phyloP scores from a whole-genome alignment of 1,140 invertebrate genomes.

The Drosophila ironensis region DNA sequence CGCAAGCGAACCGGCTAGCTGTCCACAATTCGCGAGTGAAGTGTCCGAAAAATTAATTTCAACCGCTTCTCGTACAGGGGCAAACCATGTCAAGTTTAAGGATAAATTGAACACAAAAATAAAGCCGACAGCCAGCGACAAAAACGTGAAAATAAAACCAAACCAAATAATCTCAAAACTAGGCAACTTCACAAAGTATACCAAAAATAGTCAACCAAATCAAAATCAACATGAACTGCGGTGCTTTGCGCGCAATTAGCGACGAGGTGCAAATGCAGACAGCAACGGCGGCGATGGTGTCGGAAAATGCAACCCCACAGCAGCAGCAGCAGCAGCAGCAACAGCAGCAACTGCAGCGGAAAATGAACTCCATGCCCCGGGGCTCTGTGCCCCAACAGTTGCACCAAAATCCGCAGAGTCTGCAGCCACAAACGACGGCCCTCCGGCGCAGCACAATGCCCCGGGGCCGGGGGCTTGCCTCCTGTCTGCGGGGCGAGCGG shows the following conservation, averaged over 20 bases:
- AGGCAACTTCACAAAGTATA: slow-evolving; percentile 5
- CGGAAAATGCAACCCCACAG: slow-evolving; percentile 39
- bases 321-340: background rate
- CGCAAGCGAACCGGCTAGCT: background rate
- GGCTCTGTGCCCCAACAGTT: background rate
- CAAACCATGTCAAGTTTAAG: slow-evolving; percentile 52
- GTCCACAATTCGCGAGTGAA: background rate
- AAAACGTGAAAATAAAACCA: slow-evolving; percentile 48
- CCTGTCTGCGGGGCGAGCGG: slow-evolving; percentile 78
- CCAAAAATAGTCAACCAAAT: slow-evolving; percentile 16
- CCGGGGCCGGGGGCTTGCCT: slow-evolving; percentile 72
- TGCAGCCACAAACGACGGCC: slow-evolving; percentile 20
- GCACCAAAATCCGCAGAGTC: background rate
- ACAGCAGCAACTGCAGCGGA: slow-evolving; percentile 10
- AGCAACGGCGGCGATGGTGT: slow-evolving; percentile 16
- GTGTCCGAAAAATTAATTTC: background rate
- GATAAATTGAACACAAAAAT: slow-evolving; percentile 13
- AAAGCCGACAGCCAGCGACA: slow-evolving; percentile 12
- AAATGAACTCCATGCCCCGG: slow-evolving; percentile 70
- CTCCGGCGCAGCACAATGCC: slow-evolving; percentile 70
- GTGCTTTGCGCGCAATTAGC: slow-evolving; percentile 70
- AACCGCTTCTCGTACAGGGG: slow-evolving; percentile 27
- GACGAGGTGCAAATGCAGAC: slow-evolving; percentile 67
- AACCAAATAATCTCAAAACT: slow-evolving; percentile 19
- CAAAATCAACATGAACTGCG: slow-evolving; percentile 68